A percentile compares a stretch with the other conserved stretches of the same genome.
Conservation (phyloP, 2,113 vertebrate species). For the Chaetops frenatus region DNA sequence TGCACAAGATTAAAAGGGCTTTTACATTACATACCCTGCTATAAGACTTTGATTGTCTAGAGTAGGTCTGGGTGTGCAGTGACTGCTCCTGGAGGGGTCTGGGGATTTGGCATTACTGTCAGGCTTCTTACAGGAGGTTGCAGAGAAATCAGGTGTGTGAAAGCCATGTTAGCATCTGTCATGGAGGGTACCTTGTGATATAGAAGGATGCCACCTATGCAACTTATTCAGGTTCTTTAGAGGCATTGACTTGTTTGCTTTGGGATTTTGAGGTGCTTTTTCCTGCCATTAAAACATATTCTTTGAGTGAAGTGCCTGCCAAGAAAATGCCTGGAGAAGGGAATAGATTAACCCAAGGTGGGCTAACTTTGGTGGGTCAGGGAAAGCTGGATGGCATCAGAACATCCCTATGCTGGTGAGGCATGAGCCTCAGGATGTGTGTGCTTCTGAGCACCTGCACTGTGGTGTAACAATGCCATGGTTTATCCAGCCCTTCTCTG, state of each 20-base stretch:
- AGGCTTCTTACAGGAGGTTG: not conserved
- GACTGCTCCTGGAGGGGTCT: not conserved
- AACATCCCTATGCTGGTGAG: not conserved
- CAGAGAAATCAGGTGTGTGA: not conserved
- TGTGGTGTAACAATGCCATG: not conserved
- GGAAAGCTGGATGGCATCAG: not conserved
- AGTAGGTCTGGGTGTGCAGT: not conserved
- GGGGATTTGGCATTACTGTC: not conserved
- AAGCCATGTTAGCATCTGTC: not conserved
- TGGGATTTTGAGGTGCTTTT: not conserved
- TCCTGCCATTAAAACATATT: not conserved
- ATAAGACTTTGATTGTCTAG: not conserved
- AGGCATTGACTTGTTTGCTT: not conserved
- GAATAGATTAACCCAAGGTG: not conserved
- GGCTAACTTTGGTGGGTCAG: not conserved
- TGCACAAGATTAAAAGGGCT: not conserved
- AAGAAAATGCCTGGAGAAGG: not conserved
- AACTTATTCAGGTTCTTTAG: not conserved
- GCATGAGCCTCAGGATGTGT: not conserved
- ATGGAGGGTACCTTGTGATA: not conserved
- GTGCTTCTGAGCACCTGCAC: not conserved
- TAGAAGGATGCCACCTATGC: not conserved
- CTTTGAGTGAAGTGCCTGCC: not conserved
- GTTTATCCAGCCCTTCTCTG: not conserved
- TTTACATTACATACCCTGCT: not conserved